Conservation (phyloP, 2,797 vertebrate species). For the Brachyalestes nurse region DNA sequence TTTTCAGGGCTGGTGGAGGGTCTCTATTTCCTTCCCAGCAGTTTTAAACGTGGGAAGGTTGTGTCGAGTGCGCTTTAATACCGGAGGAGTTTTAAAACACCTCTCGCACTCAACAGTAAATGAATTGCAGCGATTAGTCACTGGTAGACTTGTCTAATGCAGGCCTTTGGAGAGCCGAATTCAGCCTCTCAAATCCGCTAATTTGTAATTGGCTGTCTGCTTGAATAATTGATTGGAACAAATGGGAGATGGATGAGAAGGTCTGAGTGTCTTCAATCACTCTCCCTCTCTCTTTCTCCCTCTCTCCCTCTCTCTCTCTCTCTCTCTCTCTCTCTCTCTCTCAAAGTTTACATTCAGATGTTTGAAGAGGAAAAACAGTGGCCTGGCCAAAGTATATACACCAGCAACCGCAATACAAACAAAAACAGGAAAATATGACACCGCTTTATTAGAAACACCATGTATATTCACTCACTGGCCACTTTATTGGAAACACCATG, state of each 20-base stretch:
- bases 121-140: slow-evolving; percentile 85
- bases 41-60: slow-evolving; percentile 76
- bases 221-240: slow-evolving; percentile 89
- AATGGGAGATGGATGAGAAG: slow-evolving; percentile 85
- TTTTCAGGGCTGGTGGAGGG: slow-evolving; percentile 38
- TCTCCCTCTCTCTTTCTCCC: slow-evolving; percentile 62
- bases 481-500: too few relatives aligned
- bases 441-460: too few relatives aligned
- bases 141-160: slow-evolving; percentile 78
- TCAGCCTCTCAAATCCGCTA: slow-evolving; percentile 81
- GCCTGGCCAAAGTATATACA: neutral
- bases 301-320: slow-evolving; percentile 2
- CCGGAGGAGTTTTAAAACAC: slow-evolving; percentile 76
- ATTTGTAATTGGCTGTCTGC: slow-evolving; percentile 86
- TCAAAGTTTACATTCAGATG: slow-evolving; percentile 29
- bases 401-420: neutral
- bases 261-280: slow-evolving; percentile 83
- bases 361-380: neutral
- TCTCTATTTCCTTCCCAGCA: slow-evolving; percentile 25
- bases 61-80: slow-evolving; percentile 66
- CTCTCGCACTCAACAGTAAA: slow-evolving; percentile 79
- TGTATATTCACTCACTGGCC: too few relatives aligned
- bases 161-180: slow-evolving; percentile 80
- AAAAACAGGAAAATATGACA: neutral
- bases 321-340: slow-evolving; percentile 26